Evolutionary conservation across 2,113 vertebrate species (phyloP).

Genomic region (Pomatorhinus ruficollis): DNA sequence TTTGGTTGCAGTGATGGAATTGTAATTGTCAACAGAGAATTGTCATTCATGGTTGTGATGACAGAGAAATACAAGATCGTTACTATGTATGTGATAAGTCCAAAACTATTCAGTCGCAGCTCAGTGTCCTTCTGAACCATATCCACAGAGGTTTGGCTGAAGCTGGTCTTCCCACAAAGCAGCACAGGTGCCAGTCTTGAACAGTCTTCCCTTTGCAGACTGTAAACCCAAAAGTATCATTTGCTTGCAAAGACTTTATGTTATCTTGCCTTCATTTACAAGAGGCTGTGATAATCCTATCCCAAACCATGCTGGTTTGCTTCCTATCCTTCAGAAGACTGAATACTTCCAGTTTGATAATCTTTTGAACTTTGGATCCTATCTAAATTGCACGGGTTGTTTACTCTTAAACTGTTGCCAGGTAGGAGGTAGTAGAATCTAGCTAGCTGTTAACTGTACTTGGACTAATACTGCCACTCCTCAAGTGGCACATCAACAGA

Average conservation of each 20-base stretch:
- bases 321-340: not conserved
- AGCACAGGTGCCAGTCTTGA: not conserved
- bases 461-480: not conserved
- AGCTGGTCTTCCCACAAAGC: not conserved
- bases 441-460: not conserved
- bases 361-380: not conserved
- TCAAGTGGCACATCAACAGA: accelerated
- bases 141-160: not conserved
- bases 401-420: not conserved
- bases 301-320: not conserved
- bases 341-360: not conserved
- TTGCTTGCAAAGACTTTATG: not conserved
- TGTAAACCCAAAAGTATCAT: not conserved
- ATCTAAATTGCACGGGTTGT: not conserved
- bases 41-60: not conserved
- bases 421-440: not conserved
- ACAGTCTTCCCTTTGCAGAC: not conserved
- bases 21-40: not conserved
- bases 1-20: not conserved
- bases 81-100: not conserved
- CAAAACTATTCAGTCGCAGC: not conserved
- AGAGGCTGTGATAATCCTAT: not conserved
- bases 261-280: not conserved
- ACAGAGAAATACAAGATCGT: not conserved
- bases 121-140: not conserved